These are phyloP conservation scores for Venturia canescens DNA, from an alignment of 1,140 invertebrate species.

Conservation along the genomic window DNA sequence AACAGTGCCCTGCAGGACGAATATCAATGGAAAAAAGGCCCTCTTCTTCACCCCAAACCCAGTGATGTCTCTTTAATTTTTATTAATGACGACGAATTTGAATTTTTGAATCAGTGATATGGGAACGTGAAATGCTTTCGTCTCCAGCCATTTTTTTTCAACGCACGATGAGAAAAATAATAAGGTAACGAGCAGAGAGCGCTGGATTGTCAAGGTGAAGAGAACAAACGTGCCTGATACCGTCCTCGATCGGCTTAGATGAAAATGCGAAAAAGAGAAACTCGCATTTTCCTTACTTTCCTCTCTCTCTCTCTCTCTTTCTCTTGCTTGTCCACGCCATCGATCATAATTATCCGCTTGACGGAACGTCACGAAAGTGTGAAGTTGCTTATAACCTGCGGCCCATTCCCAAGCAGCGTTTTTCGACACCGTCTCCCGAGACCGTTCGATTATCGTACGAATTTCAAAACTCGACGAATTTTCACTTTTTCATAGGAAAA, in stretches of 20 bases:
- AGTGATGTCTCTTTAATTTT: conserved; percentile 78
- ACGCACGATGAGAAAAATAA: conserved; percentile 4
- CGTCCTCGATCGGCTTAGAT: conserved; percentile 43
- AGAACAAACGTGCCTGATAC: conserved; percentile 56
- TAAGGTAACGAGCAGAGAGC: not conserved
- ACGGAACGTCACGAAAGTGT: conserved; percentile 46
- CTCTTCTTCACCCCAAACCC: conserved; percentile 61
- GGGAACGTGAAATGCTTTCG: conserved; percentile 64
- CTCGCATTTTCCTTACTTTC: not conserved
- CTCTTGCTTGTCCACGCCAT: conserved; percentile 59
- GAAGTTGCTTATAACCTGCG: conserved; percentile 11
- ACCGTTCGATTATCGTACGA: too few species aligned
- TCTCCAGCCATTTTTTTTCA: conserved; percentile 15
- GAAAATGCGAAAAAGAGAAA: conserved; percentile 42
- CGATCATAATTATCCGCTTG: conserved; percentile 71
- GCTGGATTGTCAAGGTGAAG: not conserved
- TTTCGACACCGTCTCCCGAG: not conserved
- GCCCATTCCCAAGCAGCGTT: not conserved
- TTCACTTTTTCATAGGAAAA: not conserved
- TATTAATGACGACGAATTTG: conserved; percentile 77
- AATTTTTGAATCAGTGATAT: conserved; percentile 77
- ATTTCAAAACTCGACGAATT: not conserved
- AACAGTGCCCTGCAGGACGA: not conserved
- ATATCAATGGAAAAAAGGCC: conserved; percentile 16
- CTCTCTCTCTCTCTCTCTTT: conserved; percentile 1